Percentiles rank a stretch among this genome's conserved stretches.
Evolutionary conservation across 2,113 vertebrate species (phyloP).

Genomic region (Triplophysa siluroides): DNA sequence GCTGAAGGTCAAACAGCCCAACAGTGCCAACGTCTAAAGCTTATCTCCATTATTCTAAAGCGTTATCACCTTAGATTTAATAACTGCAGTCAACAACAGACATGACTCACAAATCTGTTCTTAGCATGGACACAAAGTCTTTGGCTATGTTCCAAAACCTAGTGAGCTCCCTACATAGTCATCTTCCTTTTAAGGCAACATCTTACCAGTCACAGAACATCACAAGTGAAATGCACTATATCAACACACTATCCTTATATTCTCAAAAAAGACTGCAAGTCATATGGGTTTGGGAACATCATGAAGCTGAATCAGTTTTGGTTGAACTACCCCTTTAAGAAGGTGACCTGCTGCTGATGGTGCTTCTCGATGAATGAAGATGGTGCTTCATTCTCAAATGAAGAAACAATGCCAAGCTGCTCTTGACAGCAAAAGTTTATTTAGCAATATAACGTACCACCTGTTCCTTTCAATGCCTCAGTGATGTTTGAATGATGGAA

Average conservation of each 20-base stretch:
- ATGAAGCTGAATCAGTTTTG: no score
- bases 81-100: conserved; percentile 10
- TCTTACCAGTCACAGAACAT: no score
- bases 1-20: conserved; percentile 9
- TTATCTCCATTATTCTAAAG: conserved; percentile 7
- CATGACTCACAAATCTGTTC: conserved; percentile 23
- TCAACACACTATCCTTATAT: no score
- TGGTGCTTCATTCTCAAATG: no score
- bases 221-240: no score
- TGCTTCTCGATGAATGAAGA: no score
- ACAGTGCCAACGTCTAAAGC: not conserved
- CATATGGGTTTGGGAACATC: no score
- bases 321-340: no score
- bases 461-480: conserved; percentile 9
- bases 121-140: conserved; percentile 14
- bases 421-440: conserved; percentile 8
- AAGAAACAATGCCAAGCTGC: conserved; percentile 6
- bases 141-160: not conserved
- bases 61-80: conserved; percentile 35
- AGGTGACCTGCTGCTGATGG: no score
- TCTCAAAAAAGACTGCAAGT: no score
- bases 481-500: not conserved
- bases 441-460: not conserved
- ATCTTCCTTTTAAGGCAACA: not conserved
- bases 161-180: not conserved